Evolutionary conservation across 2,888 invertebrate species (phyloP), one percentile per base, ranked within the genome.

Genomic region (Thera obeliscata): DNA sequence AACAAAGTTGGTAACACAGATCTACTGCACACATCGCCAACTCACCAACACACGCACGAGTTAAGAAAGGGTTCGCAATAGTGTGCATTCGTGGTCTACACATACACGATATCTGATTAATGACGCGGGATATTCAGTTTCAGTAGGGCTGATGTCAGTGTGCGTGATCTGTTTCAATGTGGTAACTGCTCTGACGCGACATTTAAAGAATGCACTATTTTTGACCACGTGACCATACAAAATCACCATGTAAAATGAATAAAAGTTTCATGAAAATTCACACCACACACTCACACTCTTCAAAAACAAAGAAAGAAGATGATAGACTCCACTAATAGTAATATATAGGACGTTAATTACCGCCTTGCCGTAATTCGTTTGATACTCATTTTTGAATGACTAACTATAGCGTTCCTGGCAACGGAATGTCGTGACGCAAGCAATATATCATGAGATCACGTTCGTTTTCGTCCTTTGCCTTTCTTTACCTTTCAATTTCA

Each of bases 131-230:
- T 81, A 81, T 82, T 79, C 77, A 74, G 74, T 66, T 56, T 62
- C 69, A 71, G 64, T 61, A 62, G 62, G 69, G 61, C 54, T 69
- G 56, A 56, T 56, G 61, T 49, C 75, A 74, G 76, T 78, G 75
- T 74, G 76, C 76, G 78, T 74, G 72, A 73, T 74, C 74, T 78
- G 78, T 85, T 81, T 83, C 78, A 83, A 87, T 80, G 82, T 87
- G 87, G 86, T 86, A 86, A 84, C 79, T 80, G 81, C 78, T 73
- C 77, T 81, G 82, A 87, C 85, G 83, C 83, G 87, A 84, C 84
- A 83, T 81, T 79, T 76, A 76, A 70, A 79, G 80, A 78, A 77
- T 81, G 76, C 62, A 63, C 74, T 73, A 71, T 70, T 73, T 52
- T 56, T 36, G 12, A 56, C 49, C 75, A 72, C 48, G 64, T 69